phyloP scores from a whole-genome alignment of 1,140 invertebrate species.

The Nebria ingens region DNA sequence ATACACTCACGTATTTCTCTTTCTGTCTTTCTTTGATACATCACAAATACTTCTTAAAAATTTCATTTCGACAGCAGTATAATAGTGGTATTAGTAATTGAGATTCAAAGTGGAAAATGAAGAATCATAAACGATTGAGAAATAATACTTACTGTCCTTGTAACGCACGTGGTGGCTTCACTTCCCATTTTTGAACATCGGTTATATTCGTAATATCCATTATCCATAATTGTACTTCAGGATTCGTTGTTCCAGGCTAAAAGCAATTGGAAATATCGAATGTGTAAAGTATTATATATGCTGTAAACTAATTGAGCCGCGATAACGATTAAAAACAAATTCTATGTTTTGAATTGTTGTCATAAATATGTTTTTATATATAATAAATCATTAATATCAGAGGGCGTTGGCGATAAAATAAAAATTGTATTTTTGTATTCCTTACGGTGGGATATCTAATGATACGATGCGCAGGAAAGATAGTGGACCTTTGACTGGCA shows the following conservation, averaged over 20 bases:
- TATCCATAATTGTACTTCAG: conserved; percentile 67
- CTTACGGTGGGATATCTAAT: conserved; percentile 66
- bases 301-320: too few relatives aligned
- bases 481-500: conserved; percentile 31
- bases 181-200: conserved; percentile 45
- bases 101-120: background rate
- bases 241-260: conserved; percentile 75
- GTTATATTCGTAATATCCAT: conserved; percentile 61
- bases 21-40: too few relatives aligned
- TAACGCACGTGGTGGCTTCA: conserved; percentile 57
- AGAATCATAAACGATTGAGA: conserved; percentile 6
- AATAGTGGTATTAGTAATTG: too few relatives aligned
- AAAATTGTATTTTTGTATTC: too few relatives aligned
- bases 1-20: too few relatives aligned
- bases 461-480: conserved; percentile 62
- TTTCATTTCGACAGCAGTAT: too few relatives aligned
- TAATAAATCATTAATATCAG: background rate
- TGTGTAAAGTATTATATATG: too few relatives aligned
- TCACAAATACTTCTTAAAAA: too few relatives aligned
- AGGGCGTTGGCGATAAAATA: too few relatives aligned
- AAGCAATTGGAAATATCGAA: conserved; percentile 19
- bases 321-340: conserved; percentile 2
- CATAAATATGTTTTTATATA: background rate
- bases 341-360: background rate
- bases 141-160: conserved; percentile 60